A percentile compares a stretch with the other conserved stretches of the same genome.
Evolutionary conservation across 1,140 invertebrate genomes (phyloP).

Genomic region (Drosophila littoralis): DNA sequence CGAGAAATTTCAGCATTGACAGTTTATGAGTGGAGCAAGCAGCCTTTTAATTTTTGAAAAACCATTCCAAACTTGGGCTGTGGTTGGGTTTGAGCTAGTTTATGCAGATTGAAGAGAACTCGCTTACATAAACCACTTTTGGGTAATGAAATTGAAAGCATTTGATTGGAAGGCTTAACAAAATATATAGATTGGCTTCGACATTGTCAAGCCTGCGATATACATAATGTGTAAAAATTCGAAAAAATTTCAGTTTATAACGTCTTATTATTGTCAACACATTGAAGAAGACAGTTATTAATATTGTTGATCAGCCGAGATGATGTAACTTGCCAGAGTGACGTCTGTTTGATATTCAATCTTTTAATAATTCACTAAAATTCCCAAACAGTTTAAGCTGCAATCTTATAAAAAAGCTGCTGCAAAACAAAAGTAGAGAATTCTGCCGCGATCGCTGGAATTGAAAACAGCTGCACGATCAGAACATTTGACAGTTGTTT

Average conservation of each 20-base stretch:
- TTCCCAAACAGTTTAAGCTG: not conserved
- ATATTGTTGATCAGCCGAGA: no score
- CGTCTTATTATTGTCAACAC: no score
- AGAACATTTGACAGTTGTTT: slow-evolving; percentile 22
- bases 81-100: not conserved
- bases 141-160: not conserved
- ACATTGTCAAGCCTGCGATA: no score
- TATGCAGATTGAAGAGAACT: not conserved
- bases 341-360: no score
- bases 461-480: not conserved
- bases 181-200: not conserved
- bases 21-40: slow-evolving; percentile 20
- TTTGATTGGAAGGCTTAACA: not conserved
- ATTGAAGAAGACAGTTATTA: no score
- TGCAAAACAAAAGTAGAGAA: not conserved
- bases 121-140: not conserved
- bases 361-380: no score
- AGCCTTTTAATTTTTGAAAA: not conserved
- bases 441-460: not conserved
- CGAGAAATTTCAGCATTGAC: slow-evolving; percentile 9
- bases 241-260: no score
- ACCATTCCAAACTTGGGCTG: not conserved
- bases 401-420: not conserved
- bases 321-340: no score
- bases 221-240: no score